Conservation (phyloP, 2,113 vertebrate species). For the Centrocercus urophasianus region DNA sequence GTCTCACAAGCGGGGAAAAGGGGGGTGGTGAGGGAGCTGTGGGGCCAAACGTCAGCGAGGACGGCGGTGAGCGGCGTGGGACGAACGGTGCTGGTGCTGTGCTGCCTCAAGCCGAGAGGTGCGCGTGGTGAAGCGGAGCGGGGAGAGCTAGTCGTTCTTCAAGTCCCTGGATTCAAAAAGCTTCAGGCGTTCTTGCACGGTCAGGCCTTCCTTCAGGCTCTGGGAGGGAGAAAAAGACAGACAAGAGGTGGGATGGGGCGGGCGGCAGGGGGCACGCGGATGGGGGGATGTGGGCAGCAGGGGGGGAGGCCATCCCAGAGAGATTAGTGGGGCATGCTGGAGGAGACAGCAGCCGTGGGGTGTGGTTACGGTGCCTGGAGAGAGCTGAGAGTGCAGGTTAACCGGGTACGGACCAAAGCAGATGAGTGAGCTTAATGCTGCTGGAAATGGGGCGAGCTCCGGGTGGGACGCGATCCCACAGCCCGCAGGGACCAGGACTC, state of each 20-base stretch:
- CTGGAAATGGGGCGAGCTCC: constrained; percentile 13
- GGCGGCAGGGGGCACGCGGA: not conserved
- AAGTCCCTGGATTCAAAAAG: constrained; percentile 97
- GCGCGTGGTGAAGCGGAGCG: constrained; percentile 69
- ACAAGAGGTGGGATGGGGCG: not conserved
- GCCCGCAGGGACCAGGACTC: not conserved
- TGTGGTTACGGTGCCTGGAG: constrained; percentile 37
- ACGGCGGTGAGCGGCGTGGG: constrained; percentile 60
- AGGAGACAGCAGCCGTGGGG: constrained; percentile 54
- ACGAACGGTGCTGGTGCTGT: constrained; percentile 68
- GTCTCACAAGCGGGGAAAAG: constrained; percentile 55
- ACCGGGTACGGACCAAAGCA: not conserved
- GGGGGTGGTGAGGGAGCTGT: not conserved
- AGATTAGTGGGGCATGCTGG: constrained; percentile 80
- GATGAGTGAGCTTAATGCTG: constrained; percentile 46
- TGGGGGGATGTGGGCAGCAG: constrained; percentile 19
- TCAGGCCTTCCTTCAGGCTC: constrained; percentile 98
- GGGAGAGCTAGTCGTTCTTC: constrained; percentile 88
- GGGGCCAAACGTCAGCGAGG: constrained; percentile 54
- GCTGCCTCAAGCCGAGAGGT: constrained; percentile 73
- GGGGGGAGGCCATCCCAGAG: not conserved
- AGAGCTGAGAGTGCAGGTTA: constrained; percentile 41
- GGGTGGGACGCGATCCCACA: not conserved
- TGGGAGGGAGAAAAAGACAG: constrained; percentile 69
- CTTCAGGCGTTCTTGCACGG: constrained; percentile 96